Evolutionary conservation across 2,888 invertebrate species (phyloP), one percentile per base, ranked within the genome.

Genomic region (Lasioglossum lativentre): DNA sequence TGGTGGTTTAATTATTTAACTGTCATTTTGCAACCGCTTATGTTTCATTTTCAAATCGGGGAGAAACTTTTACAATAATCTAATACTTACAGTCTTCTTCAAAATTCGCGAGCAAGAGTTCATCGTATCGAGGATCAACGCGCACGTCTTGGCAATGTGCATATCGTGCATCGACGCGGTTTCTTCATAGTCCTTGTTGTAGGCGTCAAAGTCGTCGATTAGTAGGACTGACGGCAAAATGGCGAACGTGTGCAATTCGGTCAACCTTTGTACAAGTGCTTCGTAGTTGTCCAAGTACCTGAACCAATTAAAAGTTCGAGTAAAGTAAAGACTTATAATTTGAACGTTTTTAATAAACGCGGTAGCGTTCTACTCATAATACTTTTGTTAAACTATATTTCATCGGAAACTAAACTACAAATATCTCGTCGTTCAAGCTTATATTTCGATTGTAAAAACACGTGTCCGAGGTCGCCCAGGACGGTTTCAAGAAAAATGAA

Each of bases 231-330:
- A 90, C 6, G 95, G 94, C 71, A 93, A 77, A 3, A 80, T 80
- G 34, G 90, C 86, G 72, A 92, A 95, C 1, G 90, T 93, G 52
- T 94, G 93, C 30, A 95, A 84, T 40, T 92, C 89, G 5, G 91
- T 86, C 14, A 95, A 87, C 66, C 92, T 92, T 6, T 91, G 87
- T 4, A 91, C 84, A 6, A 95, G 85, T 10, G 82, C 87, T 56
- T 94, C 92, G 75, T 94, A 94, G 84, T 91, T 90, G 56, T 91
- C 70, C 23, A 94, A 78, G 78, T 94, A 95, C 90, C 95, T 95
- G 79, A n/a, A 76, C 82, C 45, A 70, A 68, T 63, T 19, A 8
- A 6, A 63, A 19, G 8, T 19, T 63, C 16, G 27, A 30, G 2
- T 59, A 12, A 14, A 59, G 1, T 27, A 6, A 59, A 5, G 1